Evolutionary conservation across 1,140 invertebrate genomes (phyloP).

Genomic region (Drosophila sp.): DNA sequence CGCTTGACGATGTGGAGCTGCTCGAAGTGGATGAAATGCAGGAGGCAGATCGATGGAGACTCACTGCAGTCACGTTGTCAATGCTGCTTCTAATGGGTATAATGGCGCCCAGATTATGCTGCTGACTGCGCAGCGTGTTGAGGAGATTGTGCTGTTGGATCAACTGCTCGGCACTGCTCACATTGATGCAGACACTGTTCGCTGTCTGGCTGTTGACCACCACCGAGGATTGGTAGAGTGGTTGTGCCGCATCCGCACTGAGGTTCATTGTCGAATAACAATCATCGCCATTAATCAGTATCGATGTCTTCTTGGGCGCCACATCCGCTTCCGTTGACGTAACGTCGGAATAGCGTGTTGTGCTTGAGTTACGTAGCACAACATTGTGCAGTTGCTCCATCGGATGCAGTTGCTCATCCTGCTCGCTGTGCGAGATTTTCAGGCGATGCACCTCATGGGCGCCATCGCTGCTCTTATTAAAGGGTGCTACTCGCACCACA

Average conservation of each 20-base stretch:
- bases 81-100: constrained; percentile 70
- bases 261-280: constrained; percentile 89
- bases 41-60: constrained; percentile 75
- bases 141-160: constrained; percentile 78
- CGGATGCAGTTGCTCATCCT: constrained; percentile 20
- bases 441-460: constrained; percentile 86
- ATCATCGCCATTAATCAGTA: constrained; percentile 90
- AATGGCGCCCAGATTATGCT: constrained; percentile 62
- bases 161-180: constrained; percentile 76
- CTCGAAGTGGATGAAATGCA: constrained; percentile 80
- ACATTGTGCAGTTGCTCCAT: constrained; percentile 48
- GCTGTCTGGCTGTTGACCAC: constrained; percentile 86
- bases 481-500: constrained; percentile 80
- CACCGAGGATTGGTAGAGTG: constrained; percentile 89
- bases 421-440: constrained; percentile 86
- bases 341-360: constrained; percentile 5
- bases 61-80: constrained; percentile 61
- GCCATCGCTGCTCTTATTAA: constrained; percentile 62
- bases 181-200: constrained; percentile 86
- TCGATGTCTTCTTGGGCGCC: constrained; percentile 89
- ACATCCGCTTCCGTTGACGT: constrained; percentile 43
- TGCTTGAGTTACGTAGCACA: constrained; percentile 35
- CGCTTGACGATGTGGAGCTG: constrained; percentile 71
- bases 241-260: constrained; percentile 86
- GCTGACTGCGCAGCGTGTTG: constrained; percentile 71